Evolutionary conservation across 2,888 invertebrate genomes (phyloP).

Genomic region (Eristalinus sepulchralis): DNA sequence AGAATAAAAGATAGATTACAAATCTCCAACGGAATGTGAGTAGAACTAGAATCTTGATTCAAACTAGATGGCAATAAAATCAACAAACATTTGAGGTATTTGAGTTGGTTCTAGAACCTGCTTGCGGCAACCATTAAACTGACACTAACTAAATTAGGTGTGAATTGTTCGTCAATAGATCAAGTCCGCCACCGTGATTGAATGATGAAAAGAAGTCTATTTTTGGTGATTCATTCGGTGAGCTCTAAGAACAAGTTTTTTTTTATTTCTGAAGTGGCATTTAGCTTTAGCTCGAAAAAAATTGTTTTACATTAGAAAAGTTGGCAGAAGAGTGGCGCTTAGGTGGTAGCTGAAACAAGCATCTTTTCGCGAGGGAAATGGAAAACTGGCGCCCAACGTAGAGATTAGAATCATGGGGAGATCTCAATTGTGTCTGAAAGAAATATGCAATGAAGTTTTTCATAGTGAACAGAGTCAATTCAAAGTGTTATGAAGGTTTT

Average conservation of each 20-base stretch:
- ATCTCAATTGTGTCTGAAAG: too few relatives aligned
- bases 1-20: too few relatives aligned
- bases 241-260: neutral
- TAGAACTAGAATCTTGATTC: neutral
- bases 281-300: neutral
- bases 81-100: neutral
- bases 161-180: neutral
- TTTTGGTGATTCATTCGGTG: neutral
- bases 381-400: too few relatives aligned
- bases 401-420: too few relatives aligned
- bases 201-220: neutral
- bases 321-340: too few relatives aligned
- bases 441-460: too few relatives aligned
- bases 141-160: neutral
- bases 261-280: neutral
- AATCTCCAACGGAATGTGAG: too few relatives aligned
- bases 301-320: too few relatives aligned
- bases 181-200: neutral
- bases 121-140: neutral
- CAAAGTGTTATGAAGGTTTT: too few relatives aligned
- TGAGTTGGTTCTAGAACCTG: neutral
- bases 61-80: neutral
- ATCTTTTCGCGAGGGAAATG: too few relatives aligned
- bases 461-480: too few relatives aligned
- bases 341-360: too few relatives aligned